phyloP scores from a whole-genome alignment of 2,888 invertebrate genomes.

The Leptarthrus brevirostris region DNA sequence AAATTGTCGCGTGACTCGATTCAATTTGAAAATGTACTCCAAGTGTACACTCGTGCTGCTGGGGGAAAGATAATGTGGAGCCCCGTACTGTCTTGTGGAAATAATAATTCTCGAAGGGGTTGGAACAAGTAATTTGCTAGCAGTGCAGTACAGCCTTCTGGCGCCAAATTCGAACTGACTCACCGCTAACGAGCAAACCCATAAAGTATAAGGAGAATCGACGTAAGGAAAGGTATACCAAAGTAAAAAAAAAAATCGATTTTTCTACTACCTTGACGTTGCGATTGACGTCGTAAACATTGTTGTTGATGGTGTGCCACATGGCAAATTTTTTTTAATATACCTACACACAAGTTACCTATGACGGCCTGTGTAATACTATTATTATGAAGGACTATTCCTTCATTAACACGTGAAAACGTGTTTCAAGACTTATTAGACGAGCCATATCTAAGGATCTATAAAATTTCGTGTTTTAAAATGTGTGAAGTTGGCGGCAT shows the following conservation, averaged over 20 bases:
- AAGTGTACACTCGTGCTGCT: conserved; percentile 5
- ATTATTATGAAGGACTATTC: too few species aligned
- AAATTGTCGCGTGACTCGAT: conserved; percentile 21
- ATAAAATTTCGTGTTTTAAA: too few species aligned
- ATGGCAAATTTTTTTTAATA: too few species aligned
- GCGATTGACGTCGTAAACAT: too few species aligned
- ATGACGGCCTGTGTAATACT: too few species aligned
- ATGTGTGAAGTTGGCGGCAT: too few species aligned
- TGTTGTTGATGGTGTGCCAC: too few species aligned
- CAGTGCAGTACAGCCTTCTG: neutral
- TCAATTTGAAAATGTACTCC: neutral
- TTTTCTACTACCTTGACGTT: neutral
- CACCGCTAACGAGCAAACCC: neutral
- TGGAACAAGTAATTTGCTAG: neutral
- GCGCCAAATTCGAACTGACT: conserved; percentile 19
- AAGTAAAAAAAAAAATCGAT: neutral
- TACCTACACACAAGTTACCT: too few species aligned
- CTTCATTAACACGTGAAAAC: too few species aligned
- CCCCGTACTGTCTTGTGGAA: neutral
- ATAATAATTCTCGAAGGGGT: too few species aligned
- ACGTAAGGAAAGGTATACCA: neutral
- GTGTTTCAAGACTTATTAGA: too few species aligned
- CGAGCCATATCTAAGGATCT: too few species aligned
- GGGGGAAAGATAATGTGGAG: conserved; percentile 8
- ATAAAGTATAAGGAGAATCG: neutral